phyloP scores from a whole-genome alignment of 1,140 invertebrate species.

The Drosophila pectinifera region DNA sequence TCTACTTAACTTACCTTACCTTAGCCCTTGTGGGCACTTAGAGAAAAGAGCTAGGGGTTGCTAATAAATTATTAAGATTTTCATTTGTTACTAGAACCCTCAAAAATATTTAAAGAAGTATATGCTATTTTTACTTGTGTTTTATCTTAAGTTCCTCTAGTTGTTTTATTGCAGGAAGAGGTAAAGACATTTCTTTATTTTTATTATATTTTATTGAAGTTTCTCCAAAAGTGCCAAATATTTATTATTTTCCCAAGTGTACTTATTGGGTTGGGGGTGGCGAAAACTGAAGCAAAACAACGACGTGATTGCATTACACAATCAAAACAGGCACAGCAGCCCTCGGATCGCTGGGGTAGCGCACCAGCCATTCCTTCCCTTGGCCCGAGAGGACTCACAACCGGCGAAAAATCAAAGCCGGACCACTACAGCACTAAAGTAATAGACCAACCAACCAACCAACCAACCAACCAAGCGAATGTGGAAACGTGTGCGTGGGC shows the following conservation, averaged over 20 bases:
- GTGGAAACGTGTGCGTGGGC: constrained; percentile 81
- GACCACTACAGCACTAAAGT: constrained; percentile 77
- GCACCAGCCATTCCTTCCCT: constrained; percentile 22
- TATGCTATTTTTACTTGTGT: too few relatives aligned
- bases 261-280: neutral
- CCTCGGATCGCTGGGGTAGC: constrained; percentile 30
- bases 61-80: too few relatives aligned
- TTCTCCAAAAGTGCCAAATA: neutral
- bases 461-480: constrained; percentile 24
- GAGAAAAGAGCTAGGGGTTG: neutral
- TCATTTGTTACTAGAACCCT: too few relatives aligned
- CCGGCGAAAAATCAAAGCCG: constrained; percentile 71
- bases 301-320: constrained; percentile 84
- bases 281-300: constrained; percentile 73
- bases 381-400: constrained; percentile 15
- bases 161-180: fast-evolving
- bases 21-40: constrained; percentile 35
- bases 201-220: neutral
- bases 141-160: too few relatives aligned
- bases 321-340: constrained; percentile 73
- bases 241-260: constrained; percentile 1
- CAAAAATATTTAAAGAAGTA: too few relatives aligned
- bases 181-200: too few relatives aligned
- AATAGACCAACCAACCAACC: constrained; percentile 52
- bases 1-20: constrained; percentile 81